phyloP scores from a whole-genome alignment of 2,113 vertebrate genomes.

The Corythaixoides concolor region DNA sequence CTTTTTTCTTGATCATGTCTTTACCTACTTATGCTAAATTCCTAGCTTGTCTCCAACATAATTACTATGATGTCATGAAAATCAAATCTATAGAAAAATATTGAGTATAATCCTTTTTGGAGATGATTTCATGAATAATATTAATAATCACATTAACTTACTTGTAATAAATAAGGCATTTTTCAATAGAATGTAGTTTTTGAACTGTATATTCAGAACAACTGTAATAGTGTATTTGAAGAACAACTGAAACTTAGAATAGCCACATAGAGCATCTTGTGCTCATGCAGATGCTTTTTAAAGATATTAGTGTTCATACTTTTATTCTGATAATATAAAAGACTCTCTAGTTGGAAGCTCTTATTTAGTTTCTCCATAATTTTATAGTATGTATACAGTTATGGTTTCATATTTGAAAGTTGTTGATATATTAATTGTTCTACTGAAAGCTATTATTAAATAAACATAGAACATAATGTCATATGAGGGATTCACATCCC shows the following conservation, averaged over 20 bases:
- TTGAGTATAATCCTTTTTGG: background rate
- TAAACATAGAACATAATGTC: background rate
- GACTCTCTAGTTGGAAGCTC: background rate
- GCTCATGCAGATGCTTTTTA: background rate
- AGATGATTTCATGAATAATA: background rate
- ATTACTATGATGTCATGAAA: background rate
- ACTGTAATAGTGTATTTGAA: background rate
- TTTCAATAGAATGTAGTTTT: background rate
- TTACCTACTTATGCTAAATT: background rate
- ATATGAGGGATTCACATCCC: background rate
- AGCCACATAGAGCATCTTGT: background rate
- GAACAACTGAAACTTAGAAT: background rate
- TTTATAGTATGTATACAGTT: background rate
- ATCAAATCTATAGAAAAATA: background rate
- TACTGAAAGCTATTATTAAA: background rate
- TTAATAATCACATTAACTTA: background rate
- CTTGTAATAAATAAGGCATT: background rate
- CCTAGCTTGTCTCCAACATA: background rate
- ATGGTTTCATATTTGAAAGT: background rate
- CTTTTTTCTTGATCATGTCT: background rate
- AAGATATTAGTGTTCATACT: background rate
- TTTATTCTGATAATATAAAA: background rate
- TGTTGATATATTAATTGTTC: background rate
- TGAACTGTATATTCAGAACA: background rate
- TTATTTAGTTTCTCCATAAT: background rate